Evolutionary conservation across 2,113 vertebrate species (phyloP), one percentile per base, ranked within the genome.

Genomic region (Phoenicopterus ruber): DNA sequence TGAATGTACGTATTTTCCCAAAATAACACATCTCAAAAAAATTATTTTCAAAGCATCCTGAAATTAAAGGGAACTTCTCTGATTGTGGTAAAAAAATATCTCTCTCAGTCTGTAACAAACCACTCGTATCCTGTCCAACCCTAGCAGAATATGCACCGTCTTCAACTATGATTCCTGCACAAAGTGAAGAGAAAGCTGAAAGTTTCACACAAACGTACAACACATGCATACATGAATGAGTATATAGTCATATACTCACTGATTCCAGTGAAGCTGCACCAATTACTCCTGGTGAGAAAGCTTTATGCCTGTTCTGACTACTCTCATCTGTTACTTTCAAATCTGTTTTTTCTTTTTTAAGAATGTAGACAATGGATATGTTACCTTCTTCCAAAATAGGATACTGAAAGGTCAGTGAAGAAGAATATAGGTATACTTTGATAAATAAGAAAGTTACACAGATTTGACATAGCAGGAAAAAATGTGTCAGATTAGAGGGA

Each of bases 171-270:
- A 36, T 38, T 90, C 31, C 34, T 42, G 12, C 32, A 63, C 3
- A 31, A 59, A 11, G 19, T n/a, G 24, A 89, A 31, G 4, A 49
- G 36, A 57, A 61, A 52, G 17, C 16, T 50, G 13, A 31, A 74
- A 55, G 3, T 74, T 89, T 69, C 58, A 70, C 24, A 36, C 10
- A 61, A 69, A 16, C 3, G 3, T 47, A 15, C 4, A 46, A 59
- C 6, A n/a, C 11, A 34, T 29, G 4, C 10, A 19, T n/a, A 22
- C 3, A 5, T 38, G 4, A 14, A 49, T 0, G 0, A 78, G 4
- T 34, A 26, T 6, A 4, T 44, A 80, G 24, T 49, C 16, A 32
- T 52, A 42, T 17, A 50, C 34, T n/a, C 28, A 42, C 40, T 46
- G 38, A 18, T 81, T 86, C 29, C 29, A 47, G n/a, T 31, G 20